Evolutionary conservation across 2,888 invertebrate genomes (phyloP), one percentile per base, ranked within the genome.

Genomic region (Drosophila kanekoi): DNA sequence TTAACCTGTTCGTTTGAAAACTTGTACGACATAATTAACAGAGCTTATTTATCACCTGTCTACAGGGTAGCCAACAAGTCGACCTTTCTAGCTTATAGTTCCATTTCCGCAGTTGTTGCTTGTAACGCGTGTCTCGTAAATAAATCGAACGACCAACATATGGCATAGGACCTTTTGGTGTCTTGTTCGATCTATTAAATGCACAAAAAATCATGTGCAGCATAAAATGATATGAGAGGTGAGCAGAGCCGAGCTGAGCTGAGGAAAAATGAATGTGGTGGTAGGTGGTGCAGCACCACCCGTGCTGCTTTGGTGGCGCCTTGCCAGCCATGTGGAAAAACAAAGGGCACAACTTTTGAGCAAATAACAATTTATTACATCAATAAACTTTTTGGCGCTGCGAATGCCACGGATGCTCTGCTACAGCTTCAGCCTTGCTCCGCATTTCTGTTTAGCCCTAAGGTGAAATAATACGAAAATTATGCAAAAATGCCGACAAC

Each of bases 401-500:
- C 49, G 48, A 53, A 60, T 67, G 45, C 14, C 33, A 9, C 28
- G 45, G 35, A 35, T 23, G 48, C 56, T 23, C 16, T 9, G 47
- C 38, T 35, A 4, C 20, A 37, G 38, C 8, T 3, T 11, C 45
- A 14, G 37, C 40, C 10, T 20, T 4, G 14, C 16, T 3, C 9
- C 23, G 5, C 3, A 37, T 70, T 65, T 47, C 37, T 32, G 61
- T 74, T 66, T 56, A 35, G 74, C 89, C 87, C 74, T 72, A 80
- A 89, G 89, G 89, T 89, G 71, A 80, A 88, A 83, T 89, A 87
- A 88, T 81, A 76, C 44, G 76, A 77, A 89, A 89, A 89, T 89
- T 86, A 89, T 89, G 89, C 86, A 67, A 78, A 79, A 80, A 70
- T 60, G 20, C 32, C 16, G 32, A 23, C 59, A 38, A 41, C 45